Conservation (phyloP, 53 echinoderm and acorn worm genomes). For the Holothuria scabra region DNA sequence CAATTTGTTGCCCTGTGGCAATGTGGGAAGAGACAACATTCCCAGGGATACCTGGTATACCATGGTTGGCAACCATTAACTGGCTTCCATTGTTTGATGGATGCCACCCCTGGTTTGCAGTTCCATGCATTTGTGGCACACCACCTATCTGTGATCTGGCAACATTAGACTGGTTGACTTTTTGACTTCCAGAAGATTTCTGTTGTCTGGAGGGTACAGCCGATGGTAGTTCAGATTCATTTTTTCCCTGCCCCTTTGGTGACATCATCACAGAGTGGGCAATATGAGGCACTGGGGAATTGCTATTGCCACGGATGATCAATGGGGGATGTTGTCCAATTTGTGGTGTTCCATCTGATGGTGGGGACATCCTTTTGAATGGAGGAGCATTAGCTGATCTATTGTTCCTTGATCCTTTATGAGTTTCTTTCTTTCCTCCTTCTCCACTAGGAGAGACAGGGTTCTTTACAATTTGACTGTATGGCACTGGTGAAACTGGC, state of each 20-base stretch:
- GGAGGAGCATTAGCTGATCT: not conserved
- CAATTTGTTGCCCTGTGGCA: not conserved
- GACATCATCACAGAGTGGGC: constrained; percentile 8
- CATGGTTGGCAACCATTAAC: not conserved
- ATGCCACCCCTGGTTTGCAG: constrained; percentile 20
- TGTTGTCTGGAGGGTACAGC: not conserved
- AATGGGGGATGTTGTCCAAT: constrained; percentile 11
- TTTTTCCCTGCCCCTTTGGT: not conserved
- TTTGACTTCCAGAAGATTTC: constrained; percentile 13
- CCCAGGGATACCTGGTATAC: not conserved
- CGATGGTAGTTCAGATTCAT: not conserved
- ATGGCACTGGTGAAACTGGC: constrained; percentile 52
- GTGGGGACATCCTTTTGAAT: not conserved
- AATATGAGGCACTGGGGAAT: constrained; percentile 14
- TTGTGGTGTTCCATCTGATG: constrained; percentile 16
- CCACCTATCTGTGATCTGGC: constrained; percentile 8
- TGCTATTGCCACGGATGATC: constrained; percentile 13
- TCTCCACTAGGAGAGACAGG: constrained; percentile 47
- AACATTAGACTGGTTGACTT: constrained; percentile 2
- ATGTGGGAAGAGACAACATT: constrained; percentile 3
- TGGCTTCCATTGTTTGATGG: not conserved
- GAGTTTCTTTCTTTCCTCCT: constrained; percentile 40
- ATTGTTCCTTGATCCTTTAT: not conserved
- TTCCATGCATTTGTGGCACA: constrained; percentile 12
- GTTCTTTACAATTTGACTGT: constrained; percentile 63